Evolutionary conservation across 2,113 vertebrate species (phyloP).

Genomic region (Seriola aureovittata): DNA sequence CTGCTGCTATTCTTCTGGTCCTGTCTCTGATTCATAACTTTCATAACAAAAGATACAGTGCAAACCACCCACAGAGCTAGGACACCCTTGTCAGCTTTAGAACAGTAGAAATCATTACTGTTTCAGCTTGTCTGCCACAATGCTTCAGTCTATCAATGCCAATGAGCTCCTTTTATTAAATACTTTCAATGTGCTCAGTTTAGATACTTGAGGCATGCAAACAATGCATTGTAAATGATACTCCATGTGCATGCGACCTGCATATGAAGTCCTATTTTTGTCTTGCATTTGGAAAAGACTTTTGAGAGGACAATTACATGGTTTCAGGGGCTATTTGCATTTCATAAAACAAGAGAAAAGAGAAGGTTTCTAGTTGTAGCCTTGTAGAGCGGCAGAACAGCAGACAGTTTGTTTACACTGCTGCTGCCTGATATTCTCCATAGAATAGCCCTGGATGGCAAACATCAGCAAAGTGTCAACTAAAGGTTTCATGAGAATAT

Average conservation of each 20-base stretch:
- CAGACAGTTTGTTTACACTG: slow-evolving; percentile 33
- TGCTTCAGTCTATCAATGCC: slow-evolving; percentile 15
- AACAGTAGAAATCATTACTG: slow-evolving; percentile 23
- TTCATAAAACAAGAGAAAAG: slow-evolving; percentile 31
- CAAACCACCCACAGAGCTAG: neutral
- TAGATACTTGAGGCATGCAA: slow-evolving; percentile 21
- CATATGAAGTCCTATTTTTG: slow-evolving; percentile 38
- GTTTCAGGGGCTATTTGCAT: slow-evolving; percentile 50
- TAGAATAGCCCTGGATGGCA: slow-evolving; percentile 35
- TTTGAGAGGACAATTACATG: slow-evolving; percentile 34
- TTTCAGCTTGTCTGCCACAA: slow-evolving; percentile 3
- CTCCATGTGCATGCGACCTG: neutral
- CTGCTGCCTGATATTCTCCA: slow-evolving; percentile 41
- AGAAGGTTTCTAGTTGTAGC: slow-evolving; percentile 19
- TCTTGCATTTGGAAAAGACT: slow-evolving; percentile 26
- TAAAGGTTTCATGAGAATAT: slow-evolving; percentile 31
- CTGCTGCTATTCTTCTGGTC: neutral
- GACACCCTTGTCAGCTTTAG: neutral
- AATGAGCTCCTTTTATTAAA: slow-evolving; percentile 1
- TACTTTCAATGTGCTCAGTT: slow-evolving; percentile 2
- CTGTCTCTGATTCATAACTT: slow-evolving; percentile 14
- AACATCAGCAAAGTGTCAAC: slow-evolving; percentile 47
- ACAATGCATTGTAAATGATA: slow-evolving; percentile 31
- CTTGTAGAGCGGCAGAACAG: slow-evolving; percentile 18
- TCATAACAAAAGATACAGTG: neutral